phyloP scores from a whole-genome alignment of 2,888 invertebrate species.

The Stomorhina lunata region DNA sequence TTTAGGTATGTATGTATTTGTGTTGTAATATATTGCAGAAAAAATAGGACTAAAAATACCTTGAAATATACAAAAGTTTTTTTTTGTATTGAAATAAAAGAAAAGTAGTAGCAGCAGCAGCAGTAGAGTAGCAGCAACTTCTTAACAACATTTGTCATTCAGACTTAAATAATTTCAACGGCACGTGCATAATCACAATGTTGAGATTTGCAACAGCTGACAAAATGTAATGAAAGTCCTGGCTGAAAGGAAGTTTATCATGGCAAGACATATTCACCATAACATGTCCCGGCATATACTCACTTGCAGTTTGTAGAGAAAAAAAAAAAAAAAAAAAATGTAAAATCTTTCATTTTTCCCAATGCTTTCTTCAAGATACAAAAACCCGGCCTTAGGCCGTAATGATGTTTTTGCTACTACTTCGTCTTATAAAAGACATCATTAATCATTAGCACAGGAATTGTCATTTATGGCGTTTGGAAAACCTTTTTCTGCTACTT shows the following conservation, averaged over 20 bases:
- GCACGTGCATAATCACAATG: constrained; percentile 65
- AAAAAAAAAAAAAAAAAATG: constrained; percentile 33
- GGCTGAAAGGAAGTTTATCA: constrained; percentile 56
- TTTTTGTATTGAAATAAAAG: constrained; percentile 25
- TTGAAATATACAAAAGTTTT: constrained; percentile 54
- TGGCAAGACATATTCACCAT: neutral
- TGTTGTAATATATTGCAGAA: too few relatives aligned
- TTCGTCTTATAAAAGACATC: constrained; percentile 37
- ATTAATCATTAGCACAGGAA: constrained; percentile 64
- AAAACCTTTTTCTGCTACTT: constrained; percentile 46
- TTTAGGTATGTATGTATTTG: too few relatives aligned
- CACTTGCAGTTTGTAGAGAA: constrained; percentile 33
- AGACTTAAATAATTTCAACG: constrained; percentile 65
- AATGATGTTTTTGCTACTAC: constrained; percentile 26
- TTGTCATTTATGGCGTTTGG: constrained; percentile 56
- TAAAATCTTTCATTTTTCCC: constrained; percentile 2
- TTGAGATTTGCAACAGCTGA: constrained; percentile 68
- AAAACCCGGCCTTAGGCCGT: constrained; percentile 37
- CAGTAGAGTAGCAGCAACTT: constrained; percentile 28
- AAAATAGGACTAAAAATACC: constrained; percentile 30
- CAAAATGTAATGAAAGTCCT: constrained; percentile 57
- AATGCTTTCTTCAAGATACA: neutral
- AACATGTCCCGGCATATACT: constrained; percentile 8
- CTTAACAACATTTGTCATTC: constrained; percentile 64
- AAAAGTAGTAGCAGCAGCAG: neutral